phyloP scores from a whole-genome alignment of 2,888 invertebrate genomes.

The Pelosia muscerda region DNA sequence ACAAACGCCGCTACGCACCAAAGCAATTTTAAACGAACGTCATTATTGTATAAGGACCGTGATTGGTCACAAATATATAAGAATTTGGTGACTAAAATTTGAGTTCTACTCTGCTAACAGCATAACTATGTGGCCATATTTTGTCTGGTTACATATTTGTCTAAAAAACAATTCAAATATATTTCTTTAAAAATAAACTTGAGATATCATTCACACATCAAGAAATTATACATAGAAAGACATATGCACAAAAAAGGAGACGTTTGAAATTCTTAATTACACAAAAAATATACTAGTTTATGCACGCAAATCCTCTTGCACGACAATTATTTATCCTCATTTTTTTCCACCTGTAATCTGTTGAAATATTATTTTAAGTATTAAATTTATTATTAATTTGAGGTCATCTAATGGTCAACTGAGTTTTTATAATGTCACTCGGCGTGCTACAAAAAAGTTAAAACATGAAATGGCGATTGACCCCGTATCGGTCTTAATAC shows the following conservation, averaged over 20 bases:
- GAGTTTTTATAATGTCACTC: constrained; percentile 2
- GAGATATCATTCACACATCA: constrained; percentile 2
- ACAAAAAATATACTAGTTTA: constrained; percentile 7
- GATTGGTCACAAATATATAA: no score
- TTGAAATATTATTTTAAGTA: constrained; percentile 14
- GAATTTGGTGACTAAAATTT: background rate
- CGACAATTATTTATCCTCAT: background rate
- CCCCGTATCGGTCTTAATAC: background rate
- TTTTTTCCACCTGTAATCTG: constrained; percentile 2
- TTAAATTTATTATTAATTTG: constrained; percentile 1
- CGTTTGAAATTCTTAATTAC: background rate
- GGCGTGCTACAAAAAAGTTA: background rate
- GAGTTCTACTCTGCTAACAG: background rate
- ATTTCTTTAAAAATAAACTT: background rate
- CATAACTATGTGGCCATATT: background rate
- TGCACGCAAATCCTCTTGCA: constrained; percentile 8
- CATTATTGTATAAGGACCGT: no score
- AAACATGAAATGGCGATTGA: constrained; percentile 1
- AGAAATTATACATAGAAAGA: background rate
- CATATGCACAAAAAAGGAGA: background rate
- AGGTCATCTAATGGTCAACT: background rate
- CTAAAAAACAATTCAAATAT: background rate
- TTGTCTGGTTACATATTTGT: no score
- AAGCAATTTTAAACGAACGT: no score
- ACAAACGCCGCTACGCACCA: no score